phyloP scores from a whole-genome alignment of 2,888 invertebrate genomes.

The Autographa pulchrina region DNA sequence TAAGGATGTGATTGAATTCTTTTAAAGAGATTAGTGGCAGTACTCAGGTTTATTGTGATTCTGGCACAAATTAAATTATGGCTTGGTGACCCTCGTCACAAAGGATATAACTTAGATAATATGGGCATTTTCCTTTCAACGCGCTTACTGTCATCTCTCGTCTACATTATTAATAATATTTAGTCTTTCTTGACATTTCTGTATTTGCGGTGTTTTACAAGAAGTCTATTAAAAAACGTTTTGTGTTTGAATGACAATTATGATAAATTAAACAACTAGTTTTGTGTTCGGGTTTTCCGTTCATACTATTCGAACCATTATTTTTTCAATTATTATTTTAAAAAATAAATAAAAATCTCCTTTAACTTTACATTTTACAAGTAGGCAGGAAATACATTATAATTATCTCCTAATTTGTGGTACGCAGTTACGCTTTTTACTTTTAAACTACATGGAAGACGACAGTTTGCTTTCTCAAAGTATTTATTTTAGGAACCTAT shows the following conservation, averaged over 20 bases:
- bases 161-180: slow-evolving; percentile 18
- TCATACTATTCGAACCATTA: no score
- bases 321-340: no score
- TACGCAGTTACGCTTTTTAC: no score
- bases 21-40: slow-evolving; percentile 36
- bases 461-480: no score
- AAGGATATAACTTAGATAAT: slow-evolving; percentile 31
- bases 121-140: slow-evolving; percentile 31
- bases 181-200: slow-evolving; percentile 6
- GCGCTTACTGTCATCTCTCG: background rate
- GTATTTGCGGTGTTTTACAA: background rate
- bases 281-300: no score
- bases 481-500: no score
- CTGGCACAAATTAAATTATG: slow-evolving; percentile 55
- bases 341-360: no score
- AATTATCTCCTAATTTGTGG: no score
- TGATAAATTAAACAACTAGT: no score
- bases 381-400: no score
- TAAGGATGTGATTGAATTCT: slow-evolving; percentile 29
- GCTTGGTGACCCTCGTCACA: slow-evolving; percentile 38
- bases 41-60: slow-evolving; percentile 41
- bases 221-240: background rate
- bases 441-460: no score
- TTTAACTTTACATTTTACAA: no score
- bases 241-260: background rate